These are phyloP conservation scores for Entosphenus tridentatus DNA, from an alignment of 2,113 vertebrate genomes.

Conservation along the genomic window DNA sequence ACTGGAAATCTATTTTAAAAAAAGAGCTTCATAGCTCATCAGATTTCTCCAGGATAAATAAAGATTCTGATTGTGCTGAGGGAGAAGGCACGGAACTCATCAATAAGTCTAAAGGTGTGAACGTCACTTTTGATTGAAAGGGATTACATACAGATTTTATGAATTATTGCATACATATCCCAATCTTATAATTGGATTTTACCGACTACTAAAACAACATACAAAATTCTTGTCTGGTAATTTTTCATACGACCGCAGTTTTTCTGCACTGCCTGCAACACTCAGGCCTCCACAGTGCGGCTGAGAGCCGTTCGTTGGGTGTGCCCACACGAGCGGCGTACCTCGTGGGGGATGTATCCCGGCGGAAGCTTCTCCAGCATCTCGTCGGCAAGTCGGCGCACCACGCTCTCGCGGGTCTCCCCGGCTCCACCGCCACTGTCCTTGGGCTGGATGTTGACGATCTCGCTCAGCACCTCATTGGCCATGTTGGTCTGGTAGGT, in stretches of 20 bases:
- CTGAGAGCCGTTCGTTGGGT: too few relatives aligned
- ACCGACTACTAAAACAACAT: too few relatives aligned
- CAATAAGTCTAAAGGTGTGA: too few relatives aligned
- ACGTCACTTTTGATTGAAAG: too few relatives aligned
- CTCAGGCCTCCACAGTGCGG: background rate
- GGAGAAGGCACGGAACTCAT: too few relatives aligned
- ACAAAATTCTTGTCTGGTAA: background rate
- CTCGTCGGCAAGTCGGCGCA: slow-evolving; percentile 30
- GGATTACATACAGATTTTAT: too few relatives aligned
- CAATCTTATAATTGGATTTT: too few relatives aligned
- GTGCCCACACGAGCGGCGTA: slow-evolving; percentile 11
- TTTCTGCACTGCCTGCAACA: background rate
- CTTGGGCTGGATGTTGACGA: slow-evolving; percentile 48
- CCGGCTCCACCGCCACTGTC: slow-evolving; percentile 27
- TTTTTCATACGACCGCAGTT: background rate
- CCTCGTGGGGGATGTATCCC: slow-evolving; percentile 39
- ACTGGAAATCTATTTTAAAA: too few relatives aligned
- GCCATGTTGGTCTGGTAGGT: slow-evolving; percentile 47
- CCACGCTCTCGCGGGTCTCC: slow-evolving; percentile 34
- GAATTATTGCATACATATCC: too few relatives aligned
- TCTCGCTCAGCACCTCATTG: slow-evolving; percentile 36
- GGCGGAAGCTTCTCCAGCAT: slow-evolving; percentile 48
- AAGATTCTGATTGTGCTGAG: too few relatives aligned
- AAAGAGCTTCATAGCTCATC: too few relatives aligned
- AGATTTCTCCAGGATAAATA: too few relatives aligned